Percentiles rank a stretch among this genome's conserved stretches.
Evolutionary conservation across 2,888 invertebrate species (phyloP).

Genomic region (Mythimna albipuncta): DNA sequence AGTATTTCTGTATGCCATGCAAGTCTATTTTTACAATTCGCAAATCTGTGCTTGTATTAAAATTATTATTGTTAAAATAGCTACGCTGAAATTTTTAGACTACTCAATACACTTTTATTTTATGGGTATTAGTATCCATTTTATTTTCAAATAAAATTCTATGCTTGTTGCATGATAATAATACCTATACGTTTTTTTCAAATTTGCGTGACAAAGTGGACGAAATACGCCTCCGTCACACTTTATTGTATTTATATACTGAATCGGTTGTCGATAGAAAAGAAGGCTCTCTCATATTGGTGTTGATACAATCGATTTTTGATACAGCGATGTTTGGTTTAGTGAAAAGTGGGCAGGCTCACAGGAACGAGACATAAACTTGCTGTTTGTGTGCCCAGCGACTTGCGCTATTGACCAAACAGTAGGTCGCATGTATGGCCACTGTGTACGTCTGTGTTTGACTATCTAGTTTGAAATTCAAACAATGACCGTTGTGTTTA

Average conservation of each 20-base stretch:
- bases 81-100: too few species aligned
- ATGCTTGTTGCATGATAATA: too few species aligned
- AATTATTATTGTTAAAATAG: too few species aligned
- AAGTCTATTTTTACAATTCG: constrained; percentile 8
- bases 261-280: too few species aligned
- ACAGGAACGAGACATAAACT: constrained; percentile 11
- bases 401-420: constrained; percentile 36
- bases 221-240: too few species aligned
- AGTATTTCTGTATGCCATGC: neutral
- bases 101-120: too few species aligned
- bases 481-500: neutral
- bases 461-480: neutral
- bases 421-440: constrained; percentile 4
- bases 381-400: constrained; percentile 7
- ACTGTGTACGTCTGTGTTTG: neutral
- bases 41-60: constrained; percentile 4
- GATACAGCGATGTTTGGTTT: constrained; percentile 14
- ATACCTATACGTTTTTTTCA: too few species aligned
- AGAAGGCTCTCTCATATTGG: neutral
- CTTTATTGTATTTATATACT: too few species aligned
- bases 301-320: constrained; percentile 39
- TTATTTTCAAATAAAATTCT: too few species aligned
- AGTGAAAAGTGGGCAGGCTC: neutral
- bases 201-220: too few species aligned
- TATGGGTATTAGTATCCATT: too few species aligned